These are phyloP conservation scores for Ichneumoninae sp. DNA, from an alignment of 2,888 invertebrate genomes.

Conservation along the genomic window DNA sequence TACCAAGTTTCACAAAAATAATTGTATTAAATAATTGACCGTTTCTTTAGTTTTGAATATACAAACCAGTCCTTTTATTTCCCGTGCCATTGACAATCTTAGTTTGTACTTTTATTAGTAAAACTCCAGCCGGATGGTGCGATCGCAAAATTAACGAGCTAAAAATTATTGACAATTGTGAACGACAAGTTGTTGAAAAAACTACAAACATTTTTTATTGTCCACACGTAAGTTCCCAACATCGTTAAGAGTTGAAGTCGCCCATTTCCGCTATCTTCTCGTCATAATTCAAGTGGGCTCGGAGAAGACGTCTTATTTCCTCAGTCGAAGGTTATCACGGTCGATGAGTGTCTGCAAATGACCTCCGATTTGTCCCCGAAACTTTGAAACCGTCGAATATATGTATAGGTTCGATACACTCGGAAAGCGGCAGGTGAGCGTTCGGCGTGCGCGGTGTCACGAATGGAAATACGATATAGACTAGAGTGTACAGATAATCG, in stretches of 20 bases:
- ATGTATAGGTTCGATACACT: neutral
- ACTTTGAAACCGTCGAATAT: neutral
- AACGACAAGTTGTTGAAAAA: too few species aligned
- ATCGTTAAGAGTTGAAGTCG: neutral
- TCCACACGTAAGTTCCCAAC: neutral
- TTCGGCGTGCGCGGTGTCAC: constrained; percentile 7
- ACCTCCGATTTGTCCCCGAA: constrained; percentile 5
- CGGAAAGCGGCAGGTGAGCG: constrained; percentile 11
- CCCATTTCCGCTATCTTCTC: neutral
- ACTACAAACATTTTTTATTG: too few species aligned
- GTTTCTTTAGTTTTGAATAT: too few species aligned
- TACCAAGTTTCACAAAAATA: too few species aligned
- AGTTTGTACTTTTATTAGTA: too few species aligned
- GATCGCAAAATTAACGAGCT: too few species aligned
- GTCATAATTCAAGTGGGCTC: neutral
- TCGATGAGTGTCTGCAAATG: neutral
- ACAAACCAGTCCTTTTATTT: too few species aligned
- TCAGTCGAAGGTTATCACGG: neutral
- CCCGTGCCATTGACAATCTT: too few species aligned
- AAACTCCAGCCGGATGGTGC: too few species aligned
- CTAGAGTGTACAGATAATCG: neutral
- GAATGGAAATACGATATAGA: constrained; percentile 13
- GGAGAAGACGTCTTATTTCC: neutral
- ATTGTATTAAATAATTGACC: too few species aligned
- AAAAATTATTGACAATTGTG: too few species aligned